Evolutionary conservation across 2,797 vertebrate species (phyloP), one percentile per base, ranked within the genome.

Genomic region (Schizopygopsis pylzovi): DNA sequence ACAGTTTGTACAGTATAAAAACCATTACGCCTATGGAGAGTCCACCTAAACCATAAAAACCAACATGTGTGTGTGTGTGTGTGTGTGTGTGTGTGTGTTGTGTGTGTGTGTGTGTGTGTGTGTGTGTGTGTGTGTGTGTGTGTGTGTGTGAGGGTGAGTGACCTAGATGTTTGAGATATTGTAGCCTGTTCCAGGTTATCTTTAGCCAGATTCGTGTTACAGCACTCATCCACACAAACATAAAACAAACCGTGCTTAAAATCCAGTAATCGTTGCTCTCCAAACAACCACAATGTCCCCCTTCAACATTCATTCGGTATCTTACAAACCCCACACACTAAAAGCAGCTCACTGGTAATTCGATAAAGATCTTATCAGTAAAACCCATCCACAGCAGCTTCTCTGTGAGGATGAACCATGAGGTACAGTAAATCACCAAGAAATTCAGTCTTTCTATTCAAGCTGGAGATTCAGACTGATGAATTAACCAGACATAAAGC

Each of bases 291-390:
- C 49, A 73, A 41, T 20, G 52, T 1, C 25, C 65, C 59, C 39
- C 41, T 72, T 85, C 52, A 79, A 70, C 83, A 49, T 72, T 49
- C 25, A 73, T 41, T 73, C 54, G 2, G 10, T 85, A 28, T 81
- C 84, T 80, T 52, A 85, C 77, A 72, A 85, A 80, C 41, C 41
- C 65, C 47, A 56, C 75, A 52, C 59, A 70, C 67, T 47, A 63
- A 72, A 85, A 61, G 83, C 76, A 61, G 67, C 52, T 61, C 54
- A 63, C 67, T 72, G 84, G 77, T 85, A 78, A 81, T 65, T 85
- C 68, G 70, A 85, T 81, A 73, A 39, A 85, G 84, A 85, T 85
- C 67, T 49, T 85, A 85, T 85, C 84, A 47, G 78, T 80, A 81
- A 81, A 85, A 25, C 56, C 54, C 54, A 79, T 80, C 84, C 77